Base-by-base conservation (phyloP, 2,113 vertebrate genomes). In the Cebidichthys violaceus region DNA sequence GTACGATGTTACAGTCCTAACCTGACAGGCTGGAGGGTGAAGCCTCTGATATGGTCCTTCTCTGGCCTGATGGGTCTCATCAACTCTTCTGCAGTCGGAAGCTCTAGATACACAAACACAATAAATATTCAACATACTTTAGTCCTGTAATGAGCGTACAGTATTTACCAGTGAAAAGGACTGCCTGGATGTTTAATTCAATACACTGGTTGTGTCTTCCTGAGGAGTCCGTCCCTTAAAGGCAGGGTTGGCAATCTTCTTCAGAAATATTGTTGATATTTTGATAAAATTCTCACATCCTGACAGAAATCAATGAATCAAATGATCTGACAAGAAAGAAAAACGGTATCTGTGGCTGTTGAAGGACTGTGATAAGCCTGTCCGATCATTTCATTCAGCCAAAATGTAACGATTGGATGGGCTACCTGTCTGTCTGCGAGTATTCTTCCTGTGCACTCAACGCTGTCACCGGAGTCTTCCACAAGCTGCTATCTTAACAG, bases 1-100 rank as follows among this genome's bases (percentile, higher is more conserved):
- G 13, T 8, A 24, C 0, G 11, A 27, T 20, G 69, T 33, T 0
- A 0, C 1, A 43, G 7, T 70, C 67, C 78, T 85, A 90, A 99
- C 97, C 95, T 96, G 91, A 91, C 55, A 75, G 89, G 67, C 0
- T 94, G 94, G 43, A 94, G 81, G 70, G 89, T 86, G 88, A 95
- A 95, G 83, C 84, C 89, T 81, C 87, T 87, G 41, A 39, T 57
- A 59, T 90, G 84, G 81, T 8, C 81, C 0, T 77, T 84, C 69
- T 96, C 93, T 54, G 94, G 96, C 82, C 90, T 91, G 86, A 99
- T 96, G 22, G 94, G 96, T 88, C 87, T 96, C 97, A 99, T 97
- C 82, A 99, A 86, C 85, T 99, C 98, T 71, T 98, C 98, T 77
- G 97, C 92, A 62, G 98, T 99, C 37, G 96, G 96, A 15, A 98